Percentiles rank a stretch among this genome's conserved stretches.
Conservation (phyloP, 2,113 vertebrate genomes). For the Diphyllodes magnificus region DNA sequence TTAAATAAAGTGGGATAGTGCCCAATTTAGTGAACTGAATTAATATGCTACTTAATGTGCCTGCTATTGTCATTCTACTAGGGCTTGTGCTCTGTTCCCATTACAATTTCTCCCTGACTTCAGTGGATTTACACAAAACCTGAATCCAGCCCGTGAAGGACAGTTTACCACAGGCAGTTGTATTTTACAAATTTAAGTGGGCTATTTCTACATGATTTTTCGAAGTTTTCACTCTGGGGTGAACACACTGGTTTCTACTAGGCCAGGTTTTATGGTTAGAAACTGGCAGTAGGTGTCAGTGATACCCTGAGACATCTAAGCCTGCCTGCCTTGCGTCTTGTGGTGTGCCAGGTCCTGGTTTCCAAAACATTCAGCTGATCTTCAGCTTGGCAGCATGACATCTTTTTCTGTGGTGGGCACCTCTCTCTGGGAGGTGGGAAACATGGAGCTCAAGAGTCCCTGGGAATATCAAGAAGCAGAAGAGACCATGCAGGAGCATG, state of each 20-base stretch:
- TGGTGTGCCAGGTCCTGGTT: neutral
- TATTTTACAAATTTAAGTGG: neutral
- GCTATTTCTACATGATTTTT: neutral
- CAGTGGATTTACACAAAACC: neutral
- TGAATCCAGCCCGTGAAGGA: neutral
- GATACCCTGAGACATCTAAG: neutral
- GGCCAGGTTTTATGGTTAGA: neutral
- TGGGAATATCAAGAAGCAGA: neutral
- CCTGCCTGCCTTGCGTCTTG: neutral
- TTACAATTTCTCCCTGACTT: neutral
- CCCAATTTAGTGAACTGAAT: conserved; percentile 18
- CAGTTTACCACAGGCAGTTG: neutral
- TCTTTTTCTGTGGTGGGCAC: neutral
- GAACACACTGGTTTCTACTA: neutral
- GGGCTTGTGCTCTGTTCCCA: neutral
- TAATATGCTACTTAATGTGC: neutral
- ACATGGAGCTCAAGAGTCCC: neutral
- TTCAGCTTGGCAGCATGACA: neutral
- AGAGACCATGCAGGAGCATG: neutral
- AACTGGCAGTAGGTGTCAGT: neutral
- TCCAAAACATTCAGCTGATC: neutral
- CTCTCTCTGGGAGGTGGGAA: neutral
- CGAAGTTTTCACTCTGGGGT: neutral
- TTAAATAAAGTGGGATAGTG: conserved; percentile 29
- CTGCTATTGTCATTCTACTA: neutral